These are phyloP conservation scores for Sminthurides bifidus DNA, from an alignment of 1,140 invertebrate species.

Conservation along the genomic window DNA sequence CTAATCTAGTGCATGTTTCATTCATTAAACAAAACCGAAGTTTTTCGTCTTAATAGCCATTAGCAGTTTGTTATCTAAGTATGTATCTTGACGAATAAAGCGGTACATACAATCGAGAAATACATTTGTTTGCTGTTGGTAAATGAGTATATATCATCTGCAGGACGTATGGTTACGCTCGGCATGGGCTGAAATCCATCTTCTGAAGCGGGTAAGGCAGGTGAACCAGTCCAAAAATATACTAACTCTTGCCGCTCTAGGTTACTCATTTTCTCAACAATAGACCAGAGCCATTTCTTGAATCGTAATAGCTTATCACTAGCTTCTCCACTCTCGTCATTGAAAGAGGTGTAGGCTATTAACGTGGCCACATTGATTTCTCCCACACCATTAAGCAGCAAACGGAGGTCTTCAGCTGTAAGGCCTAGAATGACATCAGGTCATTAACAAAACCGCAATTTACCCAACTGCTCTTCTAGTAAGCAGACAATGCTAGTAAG, in stretches of 20 bases:
- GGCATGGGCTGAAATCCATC: constrained; percentile 99
- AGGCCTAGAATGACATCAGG: constrained; percentile 43
- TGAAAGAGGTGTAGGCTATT: constrained; percentile 95
- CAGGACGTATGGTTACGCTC: constrained; percentile 95
- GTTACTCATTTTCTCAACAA: constrained; percentile 97
- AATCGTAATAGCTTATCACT: constrained; percentile 81
- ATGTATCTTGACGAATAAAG: too few relatives aligned
- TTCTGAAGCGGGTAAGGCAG: constrained; percentile 92
- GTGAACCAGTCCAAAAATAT: constrained; percentile 99
- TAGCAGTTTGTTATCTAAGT: too few relatives aligned
- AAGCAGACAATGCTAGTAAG: too few relatives aligned
- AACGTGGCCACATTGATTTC: constrained; percentile 85
- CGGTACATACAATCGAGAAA: too few relatives aligned
- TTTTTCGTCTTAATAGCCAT: too few relatives aligned
- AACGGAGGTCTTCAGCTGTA: constrained; percentile 87
- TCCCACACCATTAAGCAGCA: constrained; percentile 91
- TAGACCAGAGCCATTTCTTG: constrained; percentile 98
- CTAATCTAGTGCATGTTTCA: too few relatives aligned
- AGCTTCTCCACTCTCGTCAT: constrained; percentile 88
- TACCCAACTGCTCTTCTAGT: too few relatives aligned
- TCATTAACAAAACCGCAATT: too few relatives aligned
- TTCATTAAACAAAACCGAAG: too few relatives aligned
- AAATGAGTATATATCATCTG: too few relatives aligned
- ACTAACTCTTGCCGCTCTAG: constrained; percentile 95
- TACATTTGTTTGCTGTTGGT: too few relatives aligned